A percentile compares a stretch with the other conserved stretches of the same genome.
These are phyloP conservation scores for Clarias platycephalus DNA, from an alignment of 2,797 vertebrate species.

Conservation along the genomic window DNA sequence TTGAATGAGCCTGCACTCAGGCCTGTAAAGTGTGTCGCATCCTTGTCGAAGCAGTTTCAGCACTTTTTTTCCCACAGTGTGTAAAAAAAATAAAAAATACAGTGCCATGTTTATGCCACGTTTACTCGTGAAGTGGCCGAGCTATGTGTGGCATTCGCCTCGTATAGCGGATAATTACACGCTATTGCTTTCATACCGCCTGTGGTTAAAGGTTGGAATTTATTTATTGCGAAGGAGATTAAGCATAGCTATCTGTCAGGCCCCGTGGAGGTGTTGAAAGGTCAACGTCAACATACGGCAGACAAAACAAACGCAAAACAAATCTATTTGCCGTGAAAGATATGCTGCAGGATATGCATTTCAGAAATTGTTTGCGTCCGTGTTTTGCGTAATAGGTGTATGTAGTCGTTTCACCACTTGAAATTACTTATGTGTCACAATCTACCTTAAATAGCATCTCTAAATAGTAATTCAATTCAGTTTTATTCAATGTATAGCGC, in stretches of 20 bases:
- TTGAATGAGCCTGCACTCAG: neutral
- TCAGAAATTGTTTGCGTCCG: neutral
- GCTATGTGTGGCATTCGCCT: neutral
- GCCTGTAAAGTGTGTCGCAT: neutral
- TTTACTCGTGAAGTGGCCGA: neutral
- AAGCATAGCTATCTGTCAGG: neutral
- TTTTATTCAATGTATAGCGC: too few species aligned
- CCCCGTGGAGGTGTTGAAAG: neutral
- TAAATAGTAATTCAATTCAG: neutral
- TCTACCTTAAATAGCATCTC: neutral
- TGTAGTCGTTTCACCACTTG: neutral
- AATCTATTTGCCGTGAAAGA: neutral
- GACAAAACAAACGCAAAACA: neutral
- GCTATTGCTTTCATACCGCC: neutral
- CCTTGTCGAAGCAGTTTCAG: neutral
- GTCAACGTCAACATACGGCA: neutral
- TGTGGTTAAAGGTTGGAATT: constrained; percentile 10
- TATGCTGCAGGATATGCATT: neutral
- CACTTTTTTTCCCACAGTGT: neutral
- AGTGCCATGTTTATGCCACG: neutral
- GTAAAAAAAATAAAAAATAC: too few species aligned
- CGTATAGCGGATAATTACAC: constrained; percentile 14
- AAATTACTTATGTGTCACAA: neutral
- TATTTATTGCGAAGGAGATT: constrained; percentile 19
- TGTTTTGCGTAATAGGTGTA: too few species aligned